Conservation (phyloP, 2,113 vertebrate species). For the Axis porcinus region DNA sequence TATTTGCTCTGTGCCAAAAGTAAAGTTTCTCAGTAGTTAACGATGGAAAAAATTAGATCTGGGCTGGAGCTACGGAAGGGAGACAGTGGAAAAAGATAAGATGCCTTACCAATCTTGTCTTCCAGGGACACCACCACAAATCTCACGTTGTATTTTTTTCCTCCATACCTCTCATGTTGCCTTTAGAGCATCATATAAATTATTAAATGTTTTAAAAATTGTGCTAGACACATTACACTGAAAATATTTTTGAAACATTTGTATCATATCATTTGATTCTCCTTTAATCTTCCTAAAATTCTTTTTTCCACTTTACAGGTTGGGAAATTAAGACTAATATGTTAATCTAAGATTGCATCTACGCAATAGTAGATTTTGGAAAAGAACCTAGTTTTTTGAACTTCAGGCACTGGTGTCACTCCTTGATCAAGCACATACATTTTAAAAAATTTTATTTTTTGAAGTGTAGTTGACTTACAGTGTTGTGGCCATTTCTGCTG, state of each 20-base stretch:
- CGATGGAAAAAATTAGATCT: conserved; percentile 37
- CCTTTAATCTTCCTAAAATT: background rate
- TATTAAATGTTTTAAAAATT: background rate
- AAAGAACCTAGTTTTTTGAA: background rate
- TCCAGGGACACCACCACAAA: background rate
- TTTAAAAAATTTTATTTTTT: background rate
- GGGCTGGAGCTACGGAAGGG: background rate
- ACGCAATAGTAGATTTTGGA: background rate
- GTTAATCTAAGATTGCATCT: background rate
- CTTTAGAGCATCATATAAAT: background rate
- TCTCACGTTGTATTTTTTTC: background rate
- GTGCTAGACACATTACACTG: background rate
- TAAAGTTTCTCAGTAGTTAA: conserved; percentile 37
- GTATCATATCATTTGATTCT: background rate
- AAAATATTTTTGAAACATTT: background rate
- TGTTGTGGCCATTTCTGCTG: background rate
- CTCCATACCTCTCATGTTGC: background rate
- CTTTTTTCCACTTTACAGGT: background rate
- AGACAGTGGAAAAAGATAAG: conserved; percentile 54
- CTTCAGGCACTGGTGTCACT: background rate
- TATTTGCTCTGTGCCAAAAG: conserved; percentile 25
- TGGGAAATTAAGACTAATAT: background rate
- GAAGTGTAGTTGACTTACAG: background rate
- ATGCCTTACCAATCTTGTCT: background rate
- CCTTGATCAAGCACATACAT: background rate